Base-by-base conservation (phyloP, 2,888 invertebrate species). In the Quadroppia sp. region DNA sequence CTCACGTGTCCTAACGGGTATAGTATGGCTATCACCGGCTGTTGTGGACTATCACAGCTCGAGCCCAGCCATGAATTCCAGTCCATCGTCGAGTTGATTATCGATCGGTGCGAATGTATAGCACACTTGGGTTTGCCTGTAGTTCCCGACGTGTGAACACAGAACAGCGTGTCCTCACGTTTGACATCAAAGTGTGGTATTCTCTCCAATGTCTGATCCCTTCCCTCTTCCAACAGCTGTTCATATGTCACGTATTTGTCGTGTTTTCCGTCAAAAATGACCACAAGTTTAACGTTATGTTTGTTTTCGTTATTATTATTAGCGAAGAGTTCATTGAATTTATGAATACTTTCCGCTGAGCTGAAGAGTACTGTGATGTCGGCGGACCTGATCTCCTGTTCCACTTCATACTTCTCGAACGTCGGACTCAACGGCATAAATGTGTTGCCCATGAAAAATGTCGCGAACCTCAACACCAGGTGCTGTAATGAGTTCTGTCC, bases 121-220 rank as follows among this genome's bases (percentile, higher is more conserved):
- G n/a, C n/a, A n/a, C n/a, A 20, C 23, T 72, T 72, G 4, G 72
- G 72, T 20, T 32, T 20, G 9, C 72, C 72, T 15, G 72, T 30
- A 7, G 72, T 36, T 3, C 72, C 72, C 3, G 67, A 67, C 20
- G 20, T 67, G 1, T 67, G 42, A 1, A 67, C 1, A 2, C 20
- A 20, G 4, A 20, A 1, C 11, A 40, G 40, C 4, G 23, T 20
- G 42, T 67, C 36, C 23, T 67, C 15, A 1, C 23, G 36, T 4
- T 59, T 11, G 23, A 67, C 32, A 67, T 11, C 23, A n/a, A 67
- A 67, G 17, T 67, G 13, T 2, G 42, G 67, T 1, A 67, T 67
- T 40, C 9, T 67, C 1, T 36, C 23, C n/a, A 40, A 23, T 9
- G 28, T 67, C 23, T 42, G 17, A 17, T 67, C 20, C 13, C 11